Percentiles rank a stretch among this genome's conserved stretches.
phyloP scores from a whole-genome alignment of 2,113 vertebrate genomes.

The Rhea pennata region DNA sequence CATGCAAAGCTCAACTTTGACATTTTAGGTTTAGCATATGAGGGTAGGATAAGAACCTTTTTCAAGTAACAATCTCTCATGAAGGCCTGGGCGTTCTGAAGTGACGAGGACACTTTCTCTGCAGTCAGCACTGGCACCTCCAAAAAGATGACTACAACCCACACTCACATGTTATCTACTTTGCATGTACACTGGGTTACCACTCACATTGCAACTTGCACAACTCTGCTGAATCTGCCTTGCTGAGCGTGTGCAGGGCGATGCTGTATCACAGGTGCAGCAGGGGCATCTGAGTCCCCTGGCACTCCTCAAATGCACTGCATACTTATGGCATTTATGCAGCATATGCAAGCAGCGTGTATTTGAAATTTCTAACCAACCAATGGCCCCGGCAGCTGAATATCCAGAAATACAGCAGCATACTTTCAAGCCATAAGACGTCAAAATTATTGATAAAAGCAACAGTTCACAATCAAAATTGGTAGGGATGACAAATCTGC shows the following conservation, averaged over 20 bases:
- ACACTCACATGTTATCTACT: neutral
- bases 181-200: neutral
- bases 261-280: neutral
- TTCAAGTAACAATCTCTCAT: neutral
- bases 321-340: neutral
- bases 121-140: neutral
- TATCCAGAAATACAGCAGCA: neutral
- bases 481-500: neutral
- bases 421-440: neutral
- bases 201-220: neutral
- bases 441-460: neutral
- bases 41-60: neutral
- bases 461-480: neutral
- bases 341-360: neutral
- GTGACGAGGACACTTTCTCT: neutral
- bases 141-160: neutral
- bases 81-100: neutral
- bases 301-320: neutral
- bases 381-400: neutral
- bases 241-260: rapidly evolving
- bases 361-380: neutral
- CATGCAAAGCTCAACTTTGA: neutral
- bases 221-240: rapidly evolving
- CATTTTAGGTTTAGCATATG: neutral
- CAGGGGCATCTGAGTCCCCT: neutral